These are phyloP conservation scores for Caprella mutica DNA, from an alignment of 2,888 invertebrate species.

Conservation along the genomic window DNA sequence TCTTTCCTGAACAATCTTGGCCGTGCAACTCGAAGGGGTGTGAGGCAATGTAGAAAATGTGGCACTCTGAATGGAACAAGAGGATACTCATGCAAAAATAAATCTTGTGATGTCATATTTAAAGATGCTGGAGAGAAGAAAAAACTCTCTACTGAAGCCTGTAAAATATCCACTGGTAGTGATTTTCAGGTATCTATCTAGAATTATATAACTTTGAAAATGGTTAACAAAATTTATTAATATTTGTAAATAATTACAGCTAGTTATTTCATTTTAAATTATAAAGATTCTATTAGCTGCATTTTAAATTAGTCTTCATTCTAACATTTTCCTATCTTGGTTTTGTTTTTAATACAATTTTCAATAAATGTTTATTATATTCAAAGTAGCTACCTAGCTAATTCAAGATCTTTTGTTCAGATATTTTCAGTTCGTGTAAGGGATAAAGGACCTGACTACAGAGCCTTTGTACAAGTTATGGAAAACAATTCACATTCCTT, in stretches of 20 bases:
- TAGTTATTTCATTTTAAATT: neutral
- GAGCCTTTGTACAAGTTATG: constrained; percentile 63
- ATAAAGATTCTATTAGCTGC: neutral
- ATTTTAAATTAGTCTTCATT: neutral
- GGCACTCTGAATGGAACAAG: constrained; percentile 63
- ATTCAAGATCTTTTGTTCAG: constrained; percentile 12
- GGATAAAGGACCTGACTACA: constrained; percentile 56
- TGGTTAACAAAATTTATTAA: neutral
- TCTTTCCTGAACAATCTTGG: constrained; percentile 48
- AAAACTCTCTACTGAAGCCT: constrained; percentile 52
- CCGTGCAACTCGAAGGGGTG: constrained; percentile 55
- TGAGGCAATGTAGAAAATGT: constrained; percentile 62
- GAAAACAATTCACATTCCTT: too few species aligned
- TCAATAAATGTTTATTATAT: neutral
- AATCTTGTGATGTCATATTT: constrained; percentile 54
- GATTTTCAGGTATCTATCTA: constrained; percentile 43
- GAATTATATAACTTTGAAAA: neutral
- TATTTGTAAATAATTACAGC: neutral
- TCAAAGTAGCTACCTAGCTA: neutral
- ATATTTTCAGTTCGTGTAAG: constrained; percentile 57
- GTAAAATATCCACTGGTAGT: constrained; percentile 53
- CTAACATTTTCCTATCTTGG: constrained; percentile 3
- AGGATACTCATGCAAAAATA: constrained; percentile 60
- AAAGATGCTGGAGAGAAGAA: constrained; percentile 48
- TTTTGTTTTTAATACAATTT: too few species aligned